phyloP scores from a whole-genome alignment of 35 echinoderm and acorn worm genomes.

The Ptychodera flava region DNA sequence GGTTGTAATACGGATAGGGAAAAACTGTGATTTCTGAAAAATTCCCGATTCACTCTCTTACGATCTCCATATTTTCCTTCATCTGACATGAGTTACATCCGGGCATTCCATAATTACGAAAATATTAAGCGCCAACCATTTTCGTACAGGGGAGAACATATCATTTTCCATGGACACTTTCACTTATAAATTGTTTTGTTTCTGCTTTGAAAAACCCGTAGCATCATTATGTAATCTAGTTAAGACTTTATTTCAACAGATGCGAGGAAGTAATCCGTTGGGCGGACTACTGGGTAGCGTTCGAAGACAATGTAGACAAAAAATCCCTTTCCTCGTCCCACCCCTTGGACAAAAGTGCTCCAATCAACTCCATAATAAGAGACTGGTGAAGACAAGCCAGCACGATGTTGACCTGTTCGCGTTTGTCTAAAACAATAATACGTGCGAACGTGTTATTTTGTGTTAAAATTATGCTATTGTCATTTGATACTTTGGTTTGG shows the following conservation, averaged over 20 bases:
- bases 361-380: not conserved
- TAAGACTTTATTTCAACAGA: too few relatives aligned
- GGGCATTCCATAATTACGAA: not conserved
- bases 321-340: too few relatives aligned
- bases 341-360: not conserved
- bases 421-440: not conserved
- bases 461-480: too few relatives aligned
- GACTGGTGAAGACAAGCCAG: not conserved
- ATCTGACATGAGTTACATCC: slow-evolving; percentile 1
- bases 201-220: too few relatives aligned
- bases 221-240: too few relatives aligned
- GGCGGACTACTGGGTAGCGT: too few relatives aligned
- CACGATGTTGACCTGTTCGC: not conserved
- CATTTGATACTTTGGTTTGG: too few relatives aligned
- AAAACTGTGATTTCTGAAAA: not conserved
- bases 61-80: not conserved
- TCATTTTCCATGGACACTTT: not conserved
- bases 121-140: not conserved
- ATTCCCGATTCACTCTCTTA: not conserved
- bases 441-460: too few relatives aligned
- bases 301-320: too few relatives aligned
- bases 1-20: not conserved
- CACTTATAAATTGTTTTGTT: not conserved
- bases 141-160: not conserved
- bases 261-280: too few relatives aligned